Evolutionary conservation across 2,113 vertebrate species (phyloP).

Genomic region (Triplophysa siluroides): DNA sequence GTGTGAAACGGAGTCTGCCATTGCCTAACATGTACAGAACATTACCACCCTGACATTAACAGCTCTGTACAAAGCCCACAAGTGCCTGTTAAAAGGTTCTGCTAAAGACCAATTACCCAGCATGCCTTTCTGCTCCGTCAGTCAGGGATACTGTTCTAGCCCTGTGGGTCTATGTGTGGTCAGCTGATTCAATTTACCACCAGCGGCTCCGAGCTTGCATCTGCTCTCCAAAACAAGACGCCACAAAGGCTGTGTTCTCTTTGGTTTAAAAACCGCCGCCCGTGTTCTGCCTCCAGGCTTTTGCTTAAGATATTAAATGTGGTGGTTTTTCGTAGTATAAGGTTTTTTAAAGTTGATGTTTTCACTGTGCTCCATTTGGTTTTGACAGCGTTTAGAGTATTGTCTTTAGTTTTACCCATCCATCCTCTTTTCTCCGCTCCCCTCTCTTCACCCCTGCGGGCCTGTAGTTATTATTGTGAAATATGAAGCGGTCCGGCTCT

Average conservation of each 20-base stretch:
- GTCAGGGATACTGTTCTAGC: slow-evolving; percentile 35
- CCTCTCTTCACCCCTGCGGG: slow-evolving; percentile 53
- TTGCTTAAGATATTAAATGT: slow-evolving; percentile 17
- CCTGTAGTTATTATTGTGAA: slow-evolving; percentile 77
- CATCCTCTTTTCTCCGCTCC: not conserved
- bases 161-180: slow-evolving; percentile 46
- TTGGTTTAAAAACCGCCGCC: slow-evolving; percentile 8
- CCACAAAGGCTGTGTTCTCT: slow-evolving; percentile 22
- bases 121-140: slow-evolving; percentile 52
- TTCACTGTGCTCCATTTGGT: slow-evolving; percentile 16
- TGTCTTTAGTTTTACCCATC: slow-evolving; percentile 38
- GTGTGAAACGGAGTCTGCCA: slow-evolving; percentile 18
- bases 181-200: slow-evolving; percentile 45
- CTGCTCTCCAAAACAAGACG: slow-evolving; percentile 21
- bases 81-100: slow-evolving; percentile 80
- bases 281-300: slow-evolving; percentile 7
- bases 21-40: slow-evolving; percentile 47
- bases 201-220: slow-evolving; percentile 31
- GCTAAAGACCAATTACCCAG: slow-evolving; percentile 77
- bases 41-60: slow-evolving; percentile 87
- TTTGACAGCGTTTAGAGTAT: slow-evolving; percentile 28
- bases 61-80: slow-evolving; percentile 85
- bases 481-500: slow-evolving; percentile 74
- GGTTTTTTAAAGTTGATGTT: slow-evolving; percentile 26
- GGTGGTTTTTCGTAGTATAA: not conserved